phyloP scores from a whole-genome alignment of 2,797 vertebrate species.

The Smutsia temminckii region DNA sequence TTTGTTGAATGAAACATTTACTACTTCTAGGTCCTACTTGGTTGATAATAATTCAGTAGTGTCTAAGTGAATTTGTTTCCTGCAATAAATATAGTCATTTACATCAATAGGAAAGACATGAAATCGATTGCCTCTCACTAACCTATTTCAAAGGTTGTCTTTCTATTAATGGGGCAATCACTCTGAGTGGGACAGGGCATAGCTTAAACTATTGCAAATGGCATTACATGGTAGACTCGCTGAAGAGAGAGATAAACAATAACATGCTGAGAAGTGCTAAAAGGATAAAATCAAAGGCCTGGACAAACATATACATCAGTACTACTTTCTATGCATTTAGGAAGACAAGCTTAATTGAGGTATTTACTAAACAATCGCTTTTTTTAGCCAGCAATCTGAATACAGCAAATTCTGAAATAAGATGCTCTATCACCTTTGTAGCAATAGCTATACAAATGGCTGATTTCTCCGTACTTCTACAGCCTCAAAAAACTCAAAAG shows the following conservation, averaged over 20 bases:
- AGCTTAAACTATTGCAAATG: background rate
- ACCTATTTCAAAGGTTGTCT: slow-evolving; percentile 42
- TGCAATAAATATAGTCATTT: slow-evolving; percentile 48
- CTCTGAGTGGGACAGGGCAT: background rate
- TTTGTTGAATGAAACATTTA: slow-evolving; percentile 41
- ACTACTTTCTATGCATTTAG: background rate
- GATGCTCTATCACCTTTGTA: background rate
- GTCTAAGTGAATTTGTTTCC: slow-evolving; percentile 57
- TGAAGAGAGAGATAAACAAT: background rate
- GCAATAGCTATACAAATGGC: background rate
- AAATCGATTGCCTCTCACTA: slow-evolving; percentile 24
- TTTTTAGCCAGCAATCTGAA: background rate
- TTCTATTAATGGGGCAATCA: slow-evolving; percentile 22
- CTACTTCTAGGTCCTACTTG: background rate
- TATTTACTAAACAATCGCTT: slow-evolving; percentile 12
- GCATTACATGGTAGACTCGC: background rate
- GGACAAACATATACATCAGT: background rate
- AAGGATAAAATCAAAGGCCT: background rate
- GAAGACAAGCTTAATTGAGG: background rate
- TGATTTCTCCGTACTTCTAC: background rate
- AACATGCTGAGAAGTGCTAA: background rate
- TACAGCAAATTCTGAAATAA: background rate
- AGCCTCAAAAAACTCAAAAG: background rate
- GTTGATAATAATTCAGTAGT: slow-evolving; percentile 32
- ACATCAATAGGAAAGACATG: slow-evolving; percentile 36